A percentile compares a stretch with the other conserved stretches of the same genome.
phyloP scores from a whole-genome alignment of 1,140 invertebrate genomes.

The Solen grandis region DNA sequence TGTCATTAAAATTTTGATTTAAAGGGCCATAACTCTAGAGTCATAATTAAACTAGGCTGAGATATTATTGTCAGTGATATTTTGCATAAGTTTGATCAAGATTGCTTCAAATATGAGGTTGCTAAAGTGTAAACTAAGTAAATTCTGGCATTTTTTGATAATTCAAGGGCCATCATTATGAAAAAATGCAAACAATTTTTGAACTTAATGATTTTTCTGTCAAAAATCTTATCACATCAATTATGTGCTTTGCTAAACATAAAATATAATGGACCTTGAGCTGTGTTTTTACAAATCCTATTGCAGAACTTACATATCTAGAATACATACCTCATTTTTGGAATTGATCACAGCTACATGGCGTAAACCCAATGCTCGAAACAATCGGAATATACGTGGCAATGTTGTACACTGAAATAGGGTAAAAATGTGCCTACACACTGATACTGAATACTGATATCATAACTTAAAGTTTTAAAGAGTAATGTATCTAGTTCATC shows the following conservation, averaged over 20 bases:
- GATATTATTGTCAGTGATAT: neutral
- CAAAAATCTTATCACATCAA: neutral
- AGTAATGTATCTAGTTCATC: neutral
- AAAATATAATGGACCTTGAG: neutral
- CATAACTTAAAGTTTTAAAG: neutral
- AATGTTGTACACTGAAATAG: slow-evolving; percentile 89
- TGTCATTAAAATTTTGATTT: neutral
- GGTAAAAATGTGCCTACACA: slow-evolving; percentile 27
- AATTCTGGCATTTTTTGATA: neutral
- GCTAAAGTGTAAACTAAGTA: too few species aligned
- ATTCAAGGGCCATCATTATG: neutral
- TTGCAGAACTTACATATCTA: neutral
- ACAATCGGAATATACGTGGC: slow-evolving; percentile 94
- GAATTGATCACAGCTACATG: slow-evolving; percentile 96
- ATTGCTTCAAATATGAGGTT: too few species aligned
- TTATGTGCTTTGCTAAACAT: neutral
- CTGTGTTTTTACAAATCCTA: neutral
- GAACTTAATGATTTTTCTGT: neutral
- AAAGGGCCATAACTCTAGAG: neutral
- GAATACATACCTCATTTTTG: slow-evolving; percentile 87
- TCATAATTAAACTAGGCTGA: neutral
- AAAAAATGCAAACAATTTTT: neutral
- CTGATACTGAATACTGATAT: too few species aligned
- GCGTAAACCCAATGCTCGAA: slow-evolving; percentile 94
- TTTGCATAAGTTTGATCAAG: too few species aligned